These are phyloP conservation scores for Pseudomyrmex sp. DNA, from an alignment of 1,140 invertebrate species.

Conservation along the genomic window DNA sequence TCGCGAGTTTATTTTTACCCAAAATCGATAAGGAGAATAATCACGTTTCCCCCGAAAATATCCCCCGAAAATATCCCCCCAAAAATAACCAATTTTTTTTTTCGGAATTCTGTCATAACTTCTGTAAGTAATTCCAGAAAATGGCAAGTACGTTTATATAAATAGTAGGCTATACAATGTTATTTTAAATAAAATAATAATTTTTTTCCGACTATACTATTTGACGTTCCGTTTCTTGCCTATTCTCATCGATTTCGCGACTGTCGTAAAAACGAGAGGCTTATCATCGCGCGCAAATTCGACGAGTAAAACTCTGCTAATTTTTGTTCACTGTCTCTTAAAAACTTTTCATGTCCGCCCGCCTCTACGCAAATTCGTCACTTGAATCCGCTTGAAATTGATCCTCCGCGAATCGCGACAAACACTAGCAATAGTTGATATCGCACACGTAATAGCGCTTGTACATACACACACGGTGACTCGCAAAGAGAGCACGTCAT, in stretches of 20 bases:
- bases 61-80: too few species aligned
- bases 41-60: too few species aligned
- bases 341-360: constrained; percentile 8
- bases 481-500: neutral
- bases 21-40: neutral
- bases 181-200: too few species aligned
- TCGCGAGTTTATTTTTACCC: neutral
- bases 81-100: too few species aligned
- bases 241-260: constrained; percentile 6
- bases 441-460: constrained; percentile 1
- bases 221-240: neutral
- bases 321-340: constrained; percentile 15
- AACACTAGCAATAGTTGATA: neutral
- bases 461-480: neutral
- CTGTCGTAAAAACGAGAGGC: neutral
- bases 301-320: constrained; percentile 34
- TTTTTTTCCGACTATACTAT: constrained; percentile 6
- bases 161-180: too few species aligned
- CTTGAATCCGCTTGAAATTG: constrained; percentile 39
- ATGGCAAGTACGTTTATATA: too few species aligned
- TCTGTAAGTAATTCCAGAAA: too few species aligned
- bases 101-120: too few species aligned
- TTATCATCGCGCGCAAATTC: neutral
- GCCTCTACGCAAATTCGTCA: constrained; percentile 14
- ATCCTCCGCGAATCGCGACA: constrained; percentile 2